phyloP scores from a whole-genome alignment of 2,797 vertebrate genomes.

The Gymnoscopelus microlampas region DNA sequence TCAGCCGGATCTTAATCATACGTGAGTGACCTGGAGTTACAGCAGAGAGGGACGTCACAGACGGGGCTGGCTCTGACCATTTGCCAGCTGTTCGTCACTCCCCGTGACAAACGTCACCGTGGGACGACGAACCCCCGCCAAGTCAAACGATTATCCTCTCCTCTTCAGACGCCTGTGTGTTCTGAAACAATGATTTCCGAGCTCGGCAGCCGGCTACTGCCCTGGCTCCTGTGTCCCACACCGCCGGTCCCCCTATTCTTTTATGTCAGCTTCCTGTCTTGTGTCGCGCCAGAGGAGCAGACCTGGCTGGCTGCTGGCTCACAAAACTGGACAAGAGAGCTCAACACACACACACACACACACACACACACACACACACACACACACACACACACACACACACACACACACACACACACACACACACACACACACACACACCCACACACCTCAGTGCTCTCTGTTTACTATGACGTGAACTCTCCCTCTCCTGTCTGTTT shows the following conservation, averaged over 20 bases:
- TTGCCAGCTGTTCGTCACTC: neutral
- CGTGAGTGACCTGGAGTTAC: conserved; percentile 15
- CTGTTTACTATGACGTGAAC: conserved; percentile 38
- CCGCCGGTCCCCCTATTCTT: conserved; percentile 76
- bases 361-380: conserved; percentile 8
- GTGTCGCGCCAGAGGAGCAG: conserved; percentile 81
- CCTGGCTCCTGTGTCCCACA: conserved; percentile 66
- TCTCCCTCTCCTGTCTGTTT: conserved; percentile 3
- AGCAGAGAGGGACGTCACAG: neutral
- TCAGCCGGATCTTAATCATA: no score
- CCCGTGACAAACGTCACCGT: conserved; percentile 10
- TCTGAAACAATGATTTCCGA: conserved; percentile 81
- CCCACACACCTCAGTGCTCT: conserved; percentile 24
- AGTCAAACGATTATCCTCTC: conserved; percentile 51
- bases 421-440: conserved; percentile 13
- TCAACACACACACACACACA: conserved; percentile 35
- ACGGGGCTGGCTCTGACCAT: neutral
- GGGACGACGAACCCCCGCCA: conserved; percentile 39
- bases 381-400: neutral
- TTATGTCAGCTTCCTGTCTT: conserved; percentile 84
- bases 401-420: conserved; percentile 15
- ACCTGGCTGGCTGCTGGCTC: conserved; percentile 71
- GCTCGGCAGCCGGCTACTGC: conserved; percentile 58
- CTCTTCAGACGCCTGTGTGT: conserved; percentile 52
- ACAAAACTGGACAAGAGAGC: conserved; percentile 57